Evolutionary conservation across 2,888 invertebrate species (phyloP).

Genomic region (Schizotus pectinicornis): DNA sequence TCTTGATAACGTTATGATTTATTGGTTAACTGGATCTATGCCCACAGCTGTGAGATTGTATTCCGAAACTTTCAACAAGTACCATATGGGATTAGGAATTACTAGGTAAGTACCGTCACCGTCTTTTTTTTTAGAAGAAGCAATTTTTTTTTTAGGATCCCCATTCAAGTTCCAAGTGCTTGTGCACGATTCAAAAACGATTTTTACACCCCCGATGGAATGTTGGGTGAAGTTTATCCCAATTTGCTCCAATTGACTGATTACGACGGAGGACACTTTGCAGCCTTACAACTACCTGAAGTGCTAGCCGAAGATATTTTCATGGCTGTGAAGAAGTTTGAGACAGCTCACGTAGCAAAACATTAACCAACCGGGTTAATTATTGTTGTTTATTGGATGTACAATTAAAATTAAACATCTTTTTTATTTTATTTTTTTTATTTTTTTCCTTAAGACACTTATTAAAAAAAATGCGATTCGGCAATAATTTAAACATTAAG

Average conservation of each 20-base stretch:
- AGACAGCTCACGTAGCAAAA: constrained; percentile 21
- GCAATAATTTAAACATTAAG: constrained; percentile 49
- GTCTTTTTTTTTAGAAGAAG: too few relatives aligned
- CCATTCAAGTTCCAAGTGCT: constrained; percentile 72
- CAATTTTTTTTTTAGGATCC: constrained; percentile 63
- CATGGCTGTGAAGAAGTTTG: constrained; percentile 63
- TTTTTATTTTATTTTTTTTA: background rate
- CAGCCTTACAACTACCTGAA: constrained; percentile 77
- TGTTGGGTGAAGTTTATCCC: constrained; percentile 65
- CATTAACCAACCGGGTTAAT: background rate
- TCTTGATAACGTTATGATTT: constrained; percentile 81
- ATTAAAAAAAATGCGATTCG: background rate
- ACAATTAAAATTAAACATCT: background rate
- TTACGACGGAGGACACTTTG: constrained; percentile 79
- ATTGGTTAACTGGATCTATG: constrained; percentile 76
- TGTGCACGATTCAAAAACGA: constrained; percentile 80
- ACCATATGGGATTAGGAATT: constrained; percentile 27
- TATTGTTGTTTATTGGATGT: background rate
- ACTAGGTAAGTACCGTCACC: too few relatives aligned
- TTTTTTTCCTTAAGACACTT: too few relatives aligned
- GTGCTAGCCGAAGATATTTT: constrained; percentile 73
- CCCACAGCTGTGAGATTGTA: constrained; percentile 79
- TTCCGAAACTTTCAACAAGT: constrained; percentile 63
- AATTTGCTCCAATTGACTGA: constrained; percentile 74
- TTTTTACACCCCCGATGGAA: constrained; percentile 63